These are phyloP conservation scores for Rhinophrynus dorsalis DNA, from an alignment of 2,797 vertebrate species.

Conservation along the genomic window DNA sequence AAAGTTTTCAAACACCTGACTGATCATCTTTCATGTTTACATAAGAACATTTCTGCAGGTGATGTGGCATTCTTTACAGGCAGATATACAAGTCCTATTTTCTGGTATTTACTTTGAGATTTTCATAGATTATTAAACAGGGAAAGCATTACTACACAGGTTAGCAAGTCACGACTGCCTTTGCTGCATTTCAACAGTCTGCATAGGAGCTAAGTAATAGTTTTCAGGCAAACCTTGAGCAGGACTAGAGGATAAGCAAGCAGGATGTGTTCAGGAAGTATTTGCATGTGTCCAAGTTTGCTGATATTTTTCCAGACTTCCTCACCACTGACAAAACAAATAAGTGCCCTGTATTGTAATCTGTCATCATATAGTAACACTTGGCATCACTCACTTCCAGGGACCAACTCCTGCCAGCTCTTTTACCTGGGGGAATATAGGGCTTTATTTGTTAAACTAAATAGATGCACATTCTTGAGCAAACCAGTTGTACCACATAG, in stretches of 20 bases:
- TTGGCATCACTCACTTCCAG: conserved; percentile 14
- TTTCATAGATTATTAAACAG: too few species aligned
- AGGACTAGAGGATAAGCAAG: conserved; percentile 19
- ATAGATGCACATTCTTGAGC: too few species aligned
- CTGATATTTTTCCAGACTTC: conserved; percentile 44
- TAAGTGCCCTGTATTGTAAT: conserved; percentile 51
- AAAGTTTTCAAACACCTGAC: too few species aligned
- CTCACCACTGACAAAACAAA: conserved; percentile 53
- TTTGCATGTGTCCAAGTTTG: conserved; percentile 40
- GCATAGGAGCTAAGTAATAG: background rate
- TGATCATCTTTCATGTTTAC: too few species aligned
- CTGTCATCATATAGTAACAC: conserved; percentile 3
- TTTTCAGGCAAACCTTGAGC: background rate
- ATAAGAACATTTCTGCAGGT: too few species aligned
- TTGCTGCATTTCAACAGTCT: background rate
- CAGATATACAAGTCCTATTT: too few species aligned
- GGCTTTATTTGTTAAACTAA: too few species aligned
- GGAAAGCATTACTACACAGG: too few species aligned
- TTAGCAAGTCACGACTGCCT: too few species aligned
- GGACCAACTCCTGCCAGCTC: background rate
- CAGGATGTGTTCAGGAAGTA: conserved; percentile 56
- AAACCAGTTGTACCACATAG: too few species aligned
- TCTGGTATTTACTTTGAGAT: too few species aligned
- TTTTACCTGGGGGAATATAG: background rate
- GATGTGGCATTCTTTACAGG: too few species aligned